A percentile compares a stretch with the other conserved stretches of the same genome.
phyloP scores from a whole-genome alignment of 2,113 vertebrate species.

The Tragelaphus imberbis region DNA sequence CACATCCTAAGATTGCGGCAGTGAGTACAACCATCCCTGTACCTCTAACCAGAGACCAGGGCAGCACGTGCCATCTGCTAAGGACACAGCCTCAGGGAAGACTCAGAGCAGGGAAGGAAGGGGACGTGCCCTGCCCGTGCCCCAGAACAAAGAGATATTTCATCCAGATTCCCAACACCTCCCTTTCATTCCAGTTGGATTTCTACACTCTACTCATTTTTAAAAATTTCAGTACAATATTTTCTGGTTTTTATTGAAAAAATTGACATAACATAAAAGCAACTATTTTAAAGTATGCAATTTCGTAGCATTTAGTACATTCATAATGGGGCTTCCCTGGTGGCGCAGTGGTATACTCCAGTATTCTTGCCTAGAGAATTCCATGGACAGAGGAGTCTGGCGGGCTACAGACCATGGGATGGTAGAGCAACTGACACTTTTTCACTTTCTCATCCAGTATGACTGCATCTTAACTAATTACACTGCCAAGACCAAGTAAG shows the following conservation, averaged over 20 bases:
- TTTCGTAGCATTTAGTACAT: not conserved
- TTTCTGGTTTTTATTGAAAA: not conserved
- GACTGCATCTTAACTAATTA: not conserved
- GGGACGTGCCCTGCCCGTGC: fast-evolving
- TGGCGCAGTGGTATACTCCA: not conserved
- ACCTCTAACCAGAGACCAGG: not conserved
- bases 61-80: not conserved
- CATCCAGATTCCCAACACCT: not conserved
- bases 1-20: not conserved
- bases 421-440: not conserved
- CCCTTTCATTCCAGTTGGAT: not conserved
- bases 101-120: not conserved
- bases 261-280: not conserved
- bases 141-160: not conserved
- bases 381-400: not conserved
- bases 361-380: not conserved
- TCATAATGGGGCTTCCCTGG: not conserved
- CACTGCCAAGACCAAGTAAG: not conserved
- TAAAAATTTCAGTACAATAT: not conserved
- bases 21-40: not conserved
- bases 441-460: not conserved
- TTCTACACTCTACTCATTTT: not conserved
- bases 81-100: not conserved
- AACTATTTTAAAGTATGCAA: not conserved
- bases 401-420: not conserved